Conservation (phyloP, 2,113 vertebrate species). For the Amazona vittata region DNA sequence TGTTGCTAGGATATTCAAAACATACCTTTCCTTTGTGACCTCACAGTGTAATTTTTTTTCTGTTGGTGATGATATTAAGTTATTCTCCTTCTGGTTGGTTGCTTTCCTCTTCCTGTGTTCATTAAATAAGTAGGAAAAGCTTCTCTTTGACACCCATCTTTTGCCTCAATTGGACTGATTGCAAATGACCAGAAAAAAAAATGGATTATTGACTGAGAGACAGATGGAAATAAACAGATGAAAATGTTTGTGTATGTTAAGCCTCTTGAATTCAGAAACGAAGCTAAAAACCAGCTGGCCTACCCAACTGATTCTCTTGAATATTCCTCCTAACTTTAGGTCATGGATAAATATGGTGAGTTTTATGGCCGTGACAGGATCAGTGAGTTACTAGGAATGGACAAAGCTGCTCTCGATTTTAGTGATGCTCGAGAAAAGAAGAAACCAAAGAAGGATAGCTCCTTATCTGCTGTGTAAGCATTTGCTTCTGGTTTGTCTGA, state of each 20-base stretch:
- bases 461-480: constrained; percentile 91
- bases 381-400: constrained; percentile 94
- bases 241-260: neutral
- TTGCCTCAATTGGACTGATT: neutral
- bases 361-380: constrained; percentile 96
- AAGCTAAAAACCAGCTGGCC: neutral
- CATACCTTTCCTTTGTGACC: neutral
- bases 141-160: neutral
- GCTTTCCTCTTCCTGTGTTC: neutral
- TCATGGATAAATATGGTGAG: constrained; percentile 98
- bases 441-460: constrained; percentile 94
- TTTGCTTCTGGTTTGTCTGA: neutral
- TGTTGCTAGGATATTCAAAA: neutral
- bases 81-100: neutral
- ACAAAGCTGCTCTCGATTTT: constrained; percentile 95
- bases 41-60: neutral
- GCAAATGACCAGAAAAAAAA: neutral
- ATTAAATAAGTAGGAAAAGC: neutral
- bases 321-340: constrained; percentile 71
- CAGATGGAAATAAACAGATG: neutral
- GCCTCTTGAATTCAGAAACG: neutral
- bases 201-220: neutral
- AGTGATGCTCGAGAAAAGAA: constrained; percentile 92
- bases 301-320: neutral
- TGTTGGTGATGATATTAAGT: neutral